These are phyloP conservation scores for Solen grandis DNA, from an alignment of 1,140 invertebrate genomes.

Conservation along the genomic window DNA sequence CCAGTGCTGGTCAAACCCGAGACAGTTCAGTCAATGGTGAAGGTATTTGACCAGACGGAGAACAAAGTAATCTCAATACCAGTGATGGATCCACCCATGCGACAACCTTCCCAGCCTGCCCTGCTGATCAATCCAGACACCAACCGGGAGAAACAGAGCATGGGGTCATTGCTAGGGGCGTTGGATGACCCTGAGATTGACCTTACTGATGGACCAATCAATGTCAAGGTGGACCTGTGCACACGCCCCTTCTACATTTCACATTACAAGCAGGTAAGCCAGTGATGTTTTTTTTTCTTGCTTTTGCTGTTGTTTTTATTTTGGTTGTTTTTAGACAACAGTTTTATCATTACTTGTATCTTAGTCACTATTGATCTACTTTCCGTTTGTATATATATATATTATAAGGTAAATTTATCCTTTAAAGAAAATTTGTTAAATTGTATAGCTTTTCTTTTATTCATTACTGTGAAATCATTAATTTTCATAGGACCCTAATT, in stretches of 20 bases:
- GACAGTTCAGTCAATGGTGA: background rate
- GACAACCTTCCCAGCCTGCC: constrained; percentile 8
- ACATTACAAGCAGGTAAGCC: constrained; percentile 68
- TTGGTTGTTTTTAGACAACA: no score
- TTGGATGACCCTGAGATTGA: constrained; percentile 68
- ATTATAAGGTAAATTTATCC: no score
- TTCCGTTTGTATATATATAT: no score
- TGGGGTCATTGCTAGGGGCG: constrained; percentile 45
- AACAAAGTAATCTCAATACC: background rate
- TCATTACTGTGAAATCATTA: no score
- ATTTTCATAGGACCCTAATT: no score
- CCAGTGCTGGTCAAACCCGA: background rate
- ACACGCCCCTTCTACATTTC: constrained; percentile 68
- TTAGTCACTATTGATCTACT: background rate
- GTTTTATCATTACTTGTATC: background rate
- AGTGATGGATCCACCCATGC: background rate
- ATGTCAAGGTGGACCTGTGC: constrained; percentile 66
- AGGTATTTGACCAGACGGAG: background rate
- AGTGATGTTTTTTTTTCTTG: no score
- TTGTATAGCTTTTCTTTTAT: no score
- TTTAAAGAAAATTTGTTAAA: no score
- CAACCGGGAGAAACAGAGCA: constrained; percentile 9
- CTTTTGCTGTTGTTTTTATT: no score
- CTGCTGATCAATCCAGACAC: constrained; percentile 9
- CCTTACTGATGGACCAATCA: constrained; percentile 73